These are phyloP conservation scores for Sigmodon hispidus DNA, from an alignment of 2,113 vertebrate species.

Conservation along the genomic window DNA sequence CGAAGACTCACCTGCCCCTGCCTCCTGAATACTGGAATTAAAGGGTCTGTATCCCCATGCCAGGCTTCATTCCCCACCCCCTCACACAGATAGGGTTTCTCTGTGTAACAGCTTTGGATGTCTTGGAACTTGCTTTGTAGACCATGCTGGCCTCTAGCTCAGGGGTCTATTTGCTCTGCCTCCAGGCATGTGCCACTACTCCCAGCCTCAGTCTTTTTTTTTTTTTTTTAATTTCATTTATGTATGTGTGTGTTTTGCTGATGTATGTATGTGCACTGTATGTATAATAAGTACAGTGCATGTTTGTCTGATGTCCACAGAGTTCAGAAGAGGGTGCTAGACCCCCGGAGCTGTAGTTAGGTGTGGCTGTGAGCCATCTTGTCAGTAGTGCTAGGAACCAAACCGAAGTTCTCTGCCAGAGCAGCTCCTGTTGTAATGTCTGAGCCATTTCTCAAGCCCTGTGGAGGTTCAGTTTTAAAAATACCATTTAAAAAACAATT, in stretches of 20 bases:
- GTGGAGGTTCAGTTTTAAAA: neutral
- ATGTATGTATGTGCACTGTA: rapidly evolving
- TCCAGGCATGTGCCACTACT: neutral
- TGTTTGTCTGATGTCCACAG: neutral
- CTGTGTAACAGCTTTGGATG: neutral
- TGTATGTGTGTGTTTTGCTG: neutral
- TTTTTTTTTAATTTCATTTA: neutral
- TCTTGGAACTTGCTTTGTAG: neutral
- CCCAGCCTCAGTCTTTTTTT: too few relatives aligned
- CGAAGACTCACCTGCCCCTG: neutral
- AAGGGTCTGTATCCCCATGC: too few relatives aligned
- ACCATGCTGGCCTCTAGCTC: neutral
- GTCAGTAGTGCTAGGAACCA: neutral
- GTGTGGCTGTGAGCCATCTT: neutral
- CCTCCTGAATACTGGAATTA: neutral
- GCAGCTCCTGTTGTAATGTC: neutral
- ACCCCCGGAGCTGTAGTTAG: neutral
- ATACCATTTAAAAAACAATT: neutral
- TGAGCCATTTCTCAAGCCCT: neutral
- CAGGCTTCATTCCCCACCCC: too few relatives aligned
- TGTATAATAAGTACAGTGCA: neutral
- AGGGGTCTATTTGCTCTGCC: neutral
- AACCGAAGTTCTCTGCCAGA: neutral
- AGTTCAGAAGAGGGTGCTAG: neutral
- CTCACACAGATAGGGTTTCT: neutral